Evolutionary conservation across 1,140 invertebrate species (phyloP), one percentile per base, ranked within the genome.

Genomic region (Argopecten irradians): DNA sequence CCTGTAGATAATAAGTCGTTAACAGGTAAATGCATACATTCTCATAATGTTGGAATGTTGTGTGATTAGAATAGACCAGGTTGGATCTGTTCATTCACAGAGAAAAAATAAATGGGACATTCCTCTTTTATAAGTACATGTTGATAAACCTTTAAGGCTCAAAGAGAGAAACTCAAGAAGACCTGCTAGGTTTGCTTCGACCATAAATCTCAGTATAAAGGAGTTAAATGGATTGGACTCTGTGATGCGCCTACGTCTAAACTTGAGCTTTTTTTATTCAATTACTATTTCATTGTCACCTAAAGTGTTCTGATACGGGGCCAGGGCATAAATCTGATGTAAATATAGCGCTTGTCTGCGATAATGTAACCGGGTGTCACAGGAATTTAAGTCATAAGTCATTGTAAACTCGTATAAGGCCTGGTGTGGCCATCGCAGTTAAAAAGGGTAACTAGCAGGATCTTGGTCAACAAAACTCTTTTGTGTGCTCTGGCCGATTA

Each of bases 311-410:
- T 28, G 55, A 71, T 71, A 71, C 55, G 13, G 55, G 55, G 55
- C n/a, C n/a, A 28, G 55, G 55, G 55, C 55, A 71, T 71, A 71
- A 71, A 71, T 71, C 55, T 71, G 55, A 71, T 71, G 55, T 71
- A 71, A 71, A 71, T 71, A 71, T 71, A 71, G 55, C 55, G 55
- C 55, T 71, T 71, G 55, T 71, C 55, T 71, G 55, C n/a, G 55
- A 71, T 71, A 71, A 71, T 71, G 55, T 71, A 71, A 71, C 55
- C 55, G n/a, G n/a, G 55, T 71, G 55, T 71, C 55, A 71, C 5
- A 28, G 55, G 55, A 71, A 71, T n/a, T n/a, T 71, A 8, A n/a
- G 1, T n/a, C 14, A 71, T 71, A 71, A 71, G 22, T 71, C 55
- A 28, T 28, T 71, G 22, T n/a, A 28, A 28, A 28, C 22, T 0